Percentiles rank a stretch among this genome's conserved stretches.
These are phyloP conservation scores for Baryphthengus martii DNA, from an alignment of 2,113 vertebrate genomes.

Conservation along the genomic window DNA sequence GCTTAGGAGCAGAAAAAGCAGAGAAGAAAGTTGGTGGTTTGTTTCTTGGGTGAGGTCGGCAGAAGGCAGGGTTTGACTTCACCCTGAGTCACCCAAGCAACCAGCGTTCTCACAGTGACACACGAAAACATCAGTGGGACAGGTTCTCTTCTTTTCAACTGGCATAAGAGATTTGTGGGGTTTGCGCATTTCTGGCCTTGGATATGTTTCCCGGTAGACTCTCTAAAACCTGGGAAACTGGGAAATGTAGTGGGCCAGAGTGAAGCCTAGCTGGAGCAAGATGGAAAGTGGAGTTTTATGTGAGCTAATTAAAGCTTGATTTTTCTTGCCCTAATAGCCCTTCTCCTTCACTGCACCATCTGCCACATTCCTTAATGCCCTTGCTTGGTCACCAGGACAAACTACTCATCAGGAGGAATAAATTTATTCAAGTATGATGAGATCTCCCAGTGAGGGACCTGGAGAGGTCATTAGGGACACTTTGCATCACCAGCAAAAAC, in stretches of 20 bases:
- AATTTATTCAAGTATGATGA: neutral
- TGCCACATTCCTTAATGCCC: neutral
- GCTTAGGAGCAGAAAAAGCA: neutral
- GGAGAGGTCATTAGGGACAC: neutral
- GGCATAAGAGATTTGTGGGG: neutral
- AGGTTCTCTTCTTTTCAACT: neutral
- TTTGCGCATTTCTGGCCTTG: neutral
- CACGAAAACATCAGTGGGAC: neutral
- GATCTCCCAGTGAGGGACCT: neutral
- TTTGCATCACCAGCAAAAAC: neutral
- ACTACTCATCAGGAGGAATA: neutral
- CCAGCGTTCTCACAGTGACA: constrained; percentile 19
- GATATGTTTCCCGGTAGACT: neutral
- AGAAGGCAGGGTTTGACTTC: constrained; percentile 2
- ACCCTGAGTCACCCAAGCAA: neutral
- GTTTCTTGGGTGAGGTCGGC: neutral
- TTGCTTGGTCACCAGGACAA: neutral
- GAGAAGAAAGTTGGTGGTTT: constrained; percentile 21
- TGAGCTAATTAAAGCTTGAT: neutral
- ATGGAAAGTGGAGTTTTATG: neutral
- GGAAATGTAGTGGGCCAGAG: neutral
- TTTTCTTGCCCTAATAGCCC: neutral
- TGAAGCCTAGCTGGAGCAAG: neutral
- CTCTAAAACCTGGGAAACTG: neutral
- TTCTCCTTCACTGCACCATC: neutral